Evolutionary conservation across 2,113 vertebrate species (phyloP), one percentile per base, ranked within the genome.

Genomic region (Peromyscus californicus): DNA sequence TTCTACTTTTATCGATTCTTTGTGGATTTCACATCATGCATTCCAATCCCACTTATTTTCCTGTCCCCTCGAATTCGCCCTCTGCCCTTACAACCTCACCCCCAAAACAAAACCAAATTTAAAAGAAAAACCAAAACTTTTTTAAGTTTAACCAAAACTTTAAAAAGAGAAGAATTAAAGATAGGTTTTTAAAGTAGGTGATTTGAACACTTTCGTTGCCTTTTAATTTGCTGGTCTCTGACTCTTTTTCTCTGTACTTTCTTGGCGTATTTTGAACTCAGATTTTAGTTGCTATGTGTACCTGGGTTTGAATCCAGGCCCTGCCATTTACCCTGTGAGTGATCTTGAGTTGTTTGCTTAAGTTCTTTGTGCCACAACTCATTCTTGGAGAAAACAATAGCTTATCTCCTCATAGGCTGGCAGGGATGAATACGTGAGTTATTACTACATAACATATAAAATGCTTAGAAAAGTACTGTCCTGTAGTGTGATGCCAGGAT

Each of bases 321-420:
- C 79, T 76, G 80, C 22, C 15, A 0, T 85, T 84, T 88, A 61
- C 10, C 70, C 15, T 70, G 29, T 93, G 31, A 78, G 26, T 70
- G 54, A 29, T 78, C 39, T 48, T 75, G 15, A 93, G 15, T 79
- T 96, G 45, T 80, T 85, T 59, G 26, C 59, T 57, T 92, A 90
- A 67, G 33, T 3, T 89, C 63, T 90, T 36, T 90, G 24, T 88
- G 74, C 76, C 31, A 36, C 31, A 75, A 74, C 72, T 85, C 93
- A 36, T 85, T 75, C 39, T 6, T 84, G 69, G 85, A 89, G 85
- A 97, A 78, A 88, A 75, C 72, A 95, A 67, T 84, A 74, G 21
- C 59, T 65, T 19, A 3, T 33, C 61, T 51, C 24, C 39, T 94
- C 65, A 39, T 22, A 83, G 67, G 76, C n/a, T 48, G 61, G 7